These are phyloP conservation scores for Cactoblastis cactorum DNA, from an alignment of 2,888 invertebrate species.

Conservation along the genomic window DNA sequence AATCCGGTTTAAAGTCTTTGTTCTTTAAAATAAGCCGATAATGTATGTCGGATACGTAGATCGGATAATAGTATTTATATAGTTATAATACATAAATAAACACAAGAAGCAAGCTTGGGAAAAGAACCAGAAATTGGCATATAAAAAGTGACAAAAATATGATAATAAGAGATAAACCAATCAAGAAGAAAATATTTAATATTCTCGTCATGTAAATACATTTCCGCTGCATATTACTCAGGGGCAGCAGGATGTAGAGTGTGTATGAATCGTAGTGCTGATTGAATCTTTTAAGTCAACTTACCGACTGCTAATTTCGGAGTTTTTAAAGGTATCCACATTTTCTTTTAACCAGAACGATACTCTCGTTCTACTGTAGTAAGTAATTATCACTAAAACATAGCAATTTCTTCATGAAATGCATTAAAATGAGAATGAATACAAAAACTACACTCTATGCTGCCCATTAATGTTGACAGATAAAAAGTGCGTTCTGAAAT, in stretches of 20 bases:
- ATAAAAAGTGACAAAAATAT: not conserved
- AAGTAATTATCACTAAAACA: slow-evolving; percentile 26
- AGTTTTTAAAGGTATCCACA: slow-evolving; percentile 87
- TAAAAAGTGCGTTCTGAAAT: not conserved
- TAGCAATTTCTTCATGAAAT: slow-evolving; percentile 31
- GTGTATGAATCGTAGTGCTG: slow-evolving; percentile 32
- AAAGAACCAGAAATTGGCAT: not conserved
- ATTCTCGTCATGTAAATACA: slow-evolving; percentile 66
- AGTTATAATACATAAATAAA: not conserved
- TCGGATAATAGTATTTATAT: not conserved
- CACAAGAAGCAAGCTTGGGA: not conserved
- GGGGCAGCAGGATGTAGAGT: slow-evolving; percentile 58
- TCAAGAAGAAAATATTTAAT: slow-evolving; percentile 42
- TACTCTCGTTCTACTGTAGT: not conserved
- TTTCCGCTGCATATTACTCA: slow-evolving; percentile 56
- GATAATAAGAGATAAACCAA: not conserved
- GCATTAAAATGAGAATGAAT: slow-evolving; percentile 32
- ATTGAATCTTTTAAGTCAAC: slow-evolving; percentile 64
- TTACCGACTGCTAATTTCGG: slow-evolving; percentile 88
- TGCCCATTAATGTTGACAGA: slow-evolving; percentile 5
- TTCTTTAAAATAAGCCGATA: not conserved
- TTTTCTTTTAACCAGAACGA: slow-evolving; percentile 55
- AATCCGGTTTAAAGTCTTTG: slow-evolving; percentile 5
- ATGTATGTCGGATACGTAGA: not conserved
- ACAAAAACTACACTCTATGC: slow-evolving; percentile 1